Evolutionary conservation across 2,113 vertebrate species (phyloP), one percentile per base, ranked within the genome.

Genomic region (Peucedramus taeniatus): DNA sequence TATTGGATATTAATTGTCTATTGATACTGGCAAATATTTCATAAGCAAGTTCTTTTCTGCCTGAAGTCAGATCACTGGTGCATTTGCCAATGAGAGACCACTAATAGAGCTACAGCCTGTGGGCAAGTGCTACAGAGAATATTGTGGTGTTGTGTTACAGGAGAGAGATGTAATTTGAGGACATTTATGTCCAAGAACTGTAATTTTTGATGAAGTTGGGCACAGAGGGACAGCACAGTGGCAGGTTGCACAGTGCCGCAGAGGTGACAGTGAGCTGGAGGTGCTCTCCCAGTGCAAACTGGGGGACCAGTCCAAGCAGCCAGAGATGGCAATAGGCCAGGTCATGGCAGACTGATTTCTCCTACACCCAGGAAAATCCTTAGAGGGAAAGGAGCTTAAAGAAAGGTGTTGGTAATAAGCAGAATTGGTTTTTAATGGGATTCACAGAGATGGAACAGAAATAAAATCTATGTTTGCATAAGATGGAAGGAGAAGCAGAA

Each of bases 361-460:
- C 42, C 79, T 53, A 80, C 39, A 49, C 30, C 56, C 10, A 4
- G 20, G 33, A n/a, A 83, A 80, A 49, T 42, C 79, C 78, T 45
- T 75, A 31, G 59, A 93, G 65, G 18, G 56, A 90, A 94, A 68
- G n/a, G 49, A 75, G 44, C 65, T 71, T 86, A 80, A 64, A 72
- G 89, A 88, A 96, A 95, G 94, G 91, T 93, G 57, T 42, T 80
- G 83, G 86, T 96, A 95, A 97, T 96, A 80, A 97, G 91, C 82
- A 65, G 89, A 97, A 97, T 65, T 93, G 87, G 79, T 90, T 91
- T 97, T 97, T 97, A 95, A 96, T 94, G 81, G 95, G 79, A 94
- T 97, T 98, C 84, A 33, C 79, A 72, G 47, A 54, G 70, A 87
- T 15, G 90, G 70, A 96, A 77, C 53, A 97, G 95, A 95, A 97